Conservation (phyloP, 2,888 invertebrate genomes). For the Drosophila borborema region DNA sequence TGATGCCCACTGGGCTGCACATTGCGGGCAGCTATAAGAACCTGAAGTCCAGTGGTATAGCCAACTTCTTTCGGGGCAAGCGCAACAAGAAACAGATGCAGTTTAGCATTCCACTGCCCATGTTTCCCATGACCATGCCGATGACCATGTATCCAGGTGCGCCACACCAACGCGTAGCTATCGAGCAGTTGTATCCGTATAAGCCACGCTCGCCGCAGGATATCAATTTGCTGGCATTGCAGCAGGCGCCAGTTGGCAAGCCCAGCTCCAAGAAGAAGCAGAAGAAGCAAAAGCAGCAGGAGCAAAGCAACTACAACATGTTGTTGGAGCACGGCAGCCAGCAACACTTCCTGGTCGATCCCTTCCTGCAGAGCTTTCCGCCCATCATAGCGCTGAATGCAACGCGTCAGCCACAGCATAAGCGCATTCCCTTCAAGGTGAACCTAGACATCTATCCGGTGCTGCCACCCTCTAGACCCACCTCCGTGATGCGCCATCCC, state of each 20-base stretch:
- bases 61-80: conserved; percentile 83
- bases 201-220: conserved; percentile 91
- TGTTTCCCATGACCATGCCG: conserved; percentile 61
- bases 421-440: conserved; percentile 87
- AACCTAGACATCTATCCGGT: conserved; percentile 89
- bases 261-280: conserved; percentile 74
- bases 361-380: conserved; percentile 62
- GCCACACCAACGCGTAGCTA: conserved; percentile 78
- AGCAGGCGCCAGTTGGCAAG: conserved; percentile 66
- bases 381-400: conserved; percentile 72
- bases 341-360: conserved; percentile 73
- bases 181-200: conserved; percentile 89
- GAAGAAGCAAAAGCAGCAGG: conserved; percentile 68
- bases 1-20: conserved; percentile 82
- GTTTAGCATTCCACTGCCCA: conserved; percentile 70
- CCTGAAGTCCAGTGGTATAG: conserved; percentile 82
- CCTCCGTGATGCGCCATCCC: conserved; percentile 74
- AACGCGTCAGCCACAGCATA: conserved; percentile 73
- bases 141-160: conserved; percentile 58
- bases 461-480: conserved; percentile 80
- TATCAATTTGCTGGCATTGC: conserved; percentile 90
- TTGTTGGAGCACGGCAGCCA: conserved; percentile 56
- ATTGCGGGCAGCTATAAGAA: conserved; percentile 84
- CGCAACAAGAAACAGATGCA: conserved; percentile 82
- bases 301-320: conserved; percentile 67